Evolutionary conservation across 2,797 vertebrate species (phyloP).

Genomic region (Diceros bicornis): DNA sequence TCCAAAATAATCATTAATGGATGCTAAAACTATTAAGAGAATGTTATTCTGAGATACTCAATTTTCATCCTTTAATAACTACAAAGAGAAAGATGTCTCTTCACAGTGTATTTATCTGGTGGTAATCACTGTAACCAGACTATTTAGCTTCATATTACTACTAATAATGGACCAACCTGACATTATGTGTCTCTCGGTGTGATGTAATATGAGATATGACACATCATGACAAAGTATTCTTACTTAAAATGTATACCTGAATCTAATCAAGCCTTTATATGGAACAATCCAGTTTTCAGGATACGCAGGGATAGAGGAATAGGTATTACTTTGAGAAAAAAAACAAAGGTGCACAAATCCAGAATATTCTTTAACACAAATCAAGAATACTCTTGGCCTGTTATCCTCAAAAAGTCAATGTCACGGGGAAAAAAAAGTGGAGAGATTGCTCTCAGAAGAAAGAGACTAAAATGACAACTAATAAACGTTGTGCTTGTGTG

Average conservation of each 20-base stretch:
- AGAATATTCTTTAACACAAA: not conserved
- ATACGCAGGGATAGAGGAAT: not conserved
- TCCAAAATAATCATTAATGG: conserved; percentile 7
- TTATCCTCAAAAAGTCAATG: not conserved
- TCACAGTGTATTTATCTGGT: not conserved
- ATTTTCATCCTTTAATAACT: conserved; percentile 35
- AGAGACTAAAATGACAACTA: not conserved
- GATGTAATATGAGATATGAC: not conserved
- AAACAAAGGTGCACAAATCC: not conserved
- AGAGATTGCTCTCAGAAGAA: not conserved
- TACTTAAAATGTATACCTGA: not conserved
- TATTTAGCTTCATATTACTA: not conserved
- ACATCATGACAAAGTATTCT: not conserved
- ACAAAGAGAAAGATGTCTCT: not conserved
- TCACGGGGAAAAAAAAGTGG: not conserved
- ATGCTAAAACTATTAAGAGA: not conserved
- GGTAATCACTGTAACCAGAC: not conserved
- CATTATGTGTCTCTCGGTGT: not conserved
- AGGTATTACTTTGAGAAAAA: not conserved
- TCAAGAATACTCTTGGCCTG: not conserved
- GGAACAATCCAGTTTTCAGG: not conserved
- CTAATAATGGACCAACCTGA: not conserved
- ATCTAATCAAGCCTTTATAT: not conserved
- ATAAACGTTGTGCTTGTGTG: not conserved
- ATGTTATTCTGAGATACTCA: not conserved